phyloP scores from a whole-genome alignment of 2,113 vertebrate species.

The Macaca mulatta region DNA sequence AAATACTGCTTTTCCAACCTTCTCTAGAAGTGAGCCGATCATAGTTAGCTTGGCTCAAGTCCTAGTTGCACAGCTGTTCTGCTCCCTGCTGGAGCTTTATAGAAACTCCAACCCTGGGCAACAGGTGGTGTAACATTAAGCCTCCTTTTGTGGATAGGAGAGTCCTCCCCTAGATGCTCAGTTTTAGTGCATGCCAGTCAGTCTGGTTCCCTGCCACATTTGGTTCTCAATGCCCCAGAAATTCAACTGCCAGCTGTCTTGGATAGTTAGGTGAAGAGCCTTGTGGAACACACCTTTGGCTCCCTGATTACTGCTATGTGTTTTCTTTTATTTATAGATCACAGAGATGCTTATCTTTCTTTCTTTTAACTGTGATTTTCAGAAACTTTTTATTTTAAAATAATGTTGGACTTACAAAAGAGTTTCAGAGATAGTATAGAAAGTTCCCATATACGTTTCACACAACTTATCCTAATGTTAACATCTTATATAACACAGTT shows the following conservation, averaged over 20 bases:
- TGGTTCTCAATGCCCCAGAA: neutral
- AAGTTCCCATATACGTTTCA: neutral
- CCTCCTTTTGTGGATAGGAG: neutral
- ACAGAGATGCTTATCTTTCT: neutral
- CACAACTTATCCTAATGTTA: neutral
- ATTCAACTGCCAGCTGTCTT: neutral
- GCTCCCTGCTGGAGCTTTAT: neutral
- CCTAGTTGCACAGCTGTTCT: constrained; percentile 23
- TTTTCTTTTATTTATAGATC: constrained; percentile 9
- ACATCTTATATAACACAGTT: neutral
- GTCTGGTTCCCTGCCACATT: neutral
- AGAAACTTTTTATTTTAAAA: neutral
- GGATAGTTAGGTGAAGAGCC: neutral
- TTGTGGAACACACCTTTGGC: neutral
- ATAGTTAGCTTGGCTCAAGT: neutral
- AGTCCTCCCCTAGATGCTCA: neutral
- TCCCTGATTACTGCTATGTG: neutral
- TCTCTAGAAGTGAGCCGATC: constrained; percentile 14
- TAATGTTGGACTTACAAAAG: neutral
- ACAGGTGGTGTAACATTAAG: neutral
- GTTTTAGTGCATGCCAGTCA: neutral
- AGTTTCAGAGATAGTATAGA: neutral
- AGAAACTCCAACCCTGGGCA: neutral
- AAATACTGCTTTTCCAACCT: neutral
- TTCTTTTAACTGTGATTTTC: neutral